phyloP scores from a whole-genome alignment of 2,888 invertebrate genomes.

The Hanleya hanleyi region DNA sequence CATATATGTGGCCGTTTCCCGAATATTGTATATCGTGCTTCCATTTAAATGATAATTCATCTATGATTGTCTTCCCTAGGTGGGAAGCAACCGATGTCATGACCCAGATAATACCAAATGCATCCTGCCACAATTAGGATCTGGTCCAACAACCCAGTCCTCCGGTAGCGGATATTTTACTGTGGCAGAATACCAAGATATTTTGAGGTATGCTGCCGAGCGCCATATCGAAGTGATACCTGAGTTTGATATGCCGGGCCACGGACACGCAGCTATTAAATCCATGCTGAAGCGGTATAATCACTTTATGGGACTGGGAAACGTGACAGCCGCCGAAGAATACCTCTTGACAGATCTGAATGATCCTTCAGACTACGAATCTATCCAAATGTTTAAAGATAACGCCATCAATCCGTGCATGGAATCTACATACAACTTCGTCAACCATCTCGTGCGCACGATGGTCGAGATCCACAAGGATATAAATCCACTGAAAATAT shows the following conservation, averaged over 20 bases:
- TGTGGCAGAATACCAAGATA: slow-evolving; percentile 58
- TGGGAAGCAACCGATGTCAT: slow-evolving; percentile 45
- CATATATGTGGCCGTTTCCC: too few relatives aligned
- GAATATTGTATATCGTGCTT: too few relatives aligned
- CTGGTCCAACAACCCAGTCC: slow-evolving; percentile 46
- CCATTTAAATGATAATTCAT: too few relatives aligned
- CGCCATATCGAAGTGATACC: slow-evolving; percentile 68
- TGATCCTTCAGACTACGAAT: slow-evolving; percentile 54
- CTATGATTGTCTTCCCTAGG: too few relatives aligned
- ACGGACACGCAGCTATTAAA: slow-evolving; percentile 62
- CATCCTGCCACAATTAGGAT: slow-evolving; percentile 58
- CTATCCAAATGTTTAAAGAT: slow-evolving; percentile 61
- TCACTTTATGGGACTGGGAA: slow-evolving; percentile 39
- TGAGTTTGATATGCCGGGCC: slow-evolving; percentile 68
- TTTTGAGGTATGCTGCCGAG: slow-evolving; percentile 52
- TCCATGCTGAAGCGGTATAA: slow-evolving; percentile 60
- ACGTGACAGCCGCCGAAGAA: slow-evolving; percentile 29
- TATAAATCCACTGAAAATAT: slow-evolving; percentile 52
- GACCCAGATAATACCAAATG: slow-evolving; percentile 47
- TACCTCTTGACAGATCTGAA: slow-evolving; percentile 53
- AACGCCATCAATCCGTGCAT: slow-evolving; percentile 68
- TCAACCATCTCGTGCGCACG: slow-evolving; percentile 46
- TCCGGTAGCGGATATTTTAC: slow-evolving; percentile 32
- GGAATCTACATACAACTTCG: slow-evolving; percentile 59
- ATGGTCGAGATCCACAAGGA: slow-evolving; percentile 50